Conservation (phyloP, 2,888 invertebrate genomes). For the Branchellion lobata region DNA sequence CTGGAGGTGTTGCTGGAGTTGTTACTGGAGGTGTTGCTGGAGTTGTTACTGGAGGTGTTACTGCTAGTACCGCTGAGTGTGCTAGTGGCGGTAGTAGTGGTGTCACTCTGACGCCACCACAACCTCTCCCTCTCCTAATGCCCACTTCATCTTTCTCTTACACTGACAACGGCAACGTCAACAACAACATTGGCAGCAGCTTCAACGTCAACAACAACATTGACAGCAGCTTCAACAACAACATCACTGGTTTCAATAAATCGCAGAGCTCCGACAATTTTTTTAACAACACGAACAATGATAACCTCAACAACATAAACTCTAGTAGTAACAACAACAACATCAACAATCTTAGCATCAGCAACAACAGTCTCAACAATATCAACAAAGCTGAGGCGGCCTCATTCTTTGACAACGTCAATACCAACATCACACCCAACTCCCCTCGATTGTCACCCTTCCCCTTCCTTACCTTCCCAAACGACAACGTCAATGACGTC, state of each 20-base stretch:
- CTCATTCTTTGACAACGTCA: background rate
- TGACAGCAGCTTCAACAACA: background rate
- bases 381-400: background rate
- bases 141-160: too few species aligned
- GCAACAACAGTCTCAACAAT: background rate
- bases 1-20: too few species aligned
- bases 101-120: too few species aligned
- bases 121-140: too few species aligned
- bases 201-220: background rate
- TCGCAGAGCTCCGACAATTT: background rate
- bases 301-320: background rate
- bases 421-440: background rate
- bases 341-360: too few species aligned
- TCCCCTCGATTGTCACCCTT: background rate
- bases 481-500: background rate
- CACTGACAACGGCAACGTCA: too few species aligned
- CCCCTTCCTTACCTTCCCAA: slow-evolving; percentile 1
- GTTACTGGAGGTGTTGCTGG: too few species aligned
- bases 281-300: background rate
- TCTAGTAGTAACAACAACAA: background rate
- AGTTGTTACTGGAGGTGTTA: background rate
- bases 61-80: background rate
- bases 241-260: background rate
- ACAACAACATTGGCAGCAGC: too few species aligned
- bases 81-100: too few species aligned